Evolutionary conservation across 1,140 invertebrate genomes (phyloP).

Genomic region (Linepithema humile): DNA sequence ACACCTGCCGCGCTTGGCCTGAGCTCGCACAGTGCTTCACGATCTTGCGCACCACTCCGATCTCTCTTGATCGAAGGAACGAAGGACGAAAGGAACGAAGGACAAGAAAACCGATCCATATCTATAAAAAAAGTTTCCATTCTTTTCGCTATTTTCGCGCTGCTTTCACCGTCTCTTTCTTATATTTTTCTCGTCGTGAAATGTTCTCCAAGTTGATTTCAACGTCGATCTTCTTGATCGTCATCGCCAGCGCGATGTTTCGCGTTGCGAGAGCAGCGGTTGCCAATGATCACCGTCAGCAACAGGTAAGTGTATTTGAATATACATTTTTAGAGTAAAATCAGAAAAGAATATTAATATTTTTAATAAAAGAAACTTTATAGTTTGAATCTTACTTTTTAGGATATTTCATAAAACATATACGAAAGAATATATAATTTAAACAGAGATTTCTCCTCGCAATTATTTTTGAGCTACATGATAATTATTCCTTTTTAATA

Average conservation of each 20-base stretch:
- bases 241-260: not conserved
- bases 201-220: conserved; percentile 33
- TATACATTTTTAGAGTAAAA: not conserved
- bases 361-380: not conserved
- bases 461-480: not conserved
- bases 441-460: not conserved
- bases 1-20: conserved; percentile 44
- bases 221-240: not conserved
- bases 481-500: not conserved
- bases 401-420: not conserved
- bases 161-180: not conserved
- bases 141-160: not conserved
- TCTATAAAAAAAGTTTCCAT: not conserved
- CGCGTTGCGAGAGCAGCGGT: conserved; percentile 43
- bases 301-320: conserved; percentile 58
- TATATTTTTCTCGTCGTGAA: not conserved
- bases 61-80: not conserved
- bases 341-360: not conserved
- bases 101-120: not conserved
- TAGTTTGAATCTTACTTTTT: not conserved
- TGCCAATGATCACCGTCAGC: conserved; percentile 57
- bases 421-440: not conserved
- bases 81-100: no score
- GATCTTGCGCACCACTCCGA: conserved; percentile 23
- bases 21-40: conserved; percentile 12